Percentiles rank a stretch among this genome's conserved stretches.
These are phyloP conservation scores for Tipula confusa DNA, from an alignment of 2,888 invertebrate genomes.

Conservation along the genomic window DNA sequence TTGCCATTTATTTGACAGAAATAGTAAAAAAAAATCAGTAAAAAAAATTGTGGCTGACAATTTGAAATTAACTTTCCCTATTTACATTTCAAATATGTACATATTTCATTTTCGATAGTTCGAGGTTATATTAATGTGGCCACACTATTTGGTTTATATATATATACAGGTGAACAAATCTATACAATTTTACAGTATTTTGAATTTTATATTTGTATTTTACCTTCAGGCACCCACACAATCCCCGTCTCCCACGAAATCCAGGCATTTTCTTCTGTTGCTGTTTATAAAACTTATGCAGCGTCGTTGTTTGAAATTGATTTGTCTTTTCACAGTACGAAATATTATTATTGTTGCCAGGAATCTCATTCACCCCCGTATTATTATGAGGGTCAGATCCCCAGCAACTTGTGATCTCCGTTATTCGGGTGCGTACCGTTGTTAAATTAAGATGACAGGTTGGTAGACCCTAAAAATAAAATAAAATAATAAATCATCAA, in stretches of 20 bases:
- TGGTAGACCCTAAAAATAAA: slow-evolving; percentile 60
- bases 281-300: slow-evolving; percentile 49
- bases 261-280: slow-evolving; percentile 61
- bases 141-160: not conserved
- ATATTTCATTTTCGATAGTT: not conserved
- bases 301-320: slow-evolving; percentile 40
- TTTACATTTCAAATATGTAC: not conserved
- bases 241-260: slow-evolving; percentile 55
- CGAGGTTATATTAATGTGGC: not conserved
- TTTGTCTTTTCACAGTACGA: slow-evolving; percentile 27
- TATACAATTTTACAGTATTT: not conserved
- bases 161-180: not conserved
- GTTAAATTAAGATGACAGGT: slow-evolving; percentile 61
- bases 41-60: not conserved
- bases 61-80: not conserved
- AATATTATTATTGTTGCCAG: slow-evolving; percentile 35
- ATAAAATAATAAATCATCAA: slow-evolving; percentile 36
- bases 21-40: not conserved
- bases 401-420: slow-evolving; percentile 52
- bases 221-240: slow-evolving; percentile 83
- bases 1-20: slow-evolving; percentile 4
- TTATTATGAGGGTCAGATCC: slow-evolving; percentile 30
- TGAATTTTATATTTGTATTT: slow-evolving; percentile 40
- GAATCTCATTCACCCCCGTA: slow-evolving; percentile 32
- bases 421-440: slow-evolving; percentile 64